Conservation (phyloP, 2,113 vertebrate species). For the Diadophis punctatus region DNA sequence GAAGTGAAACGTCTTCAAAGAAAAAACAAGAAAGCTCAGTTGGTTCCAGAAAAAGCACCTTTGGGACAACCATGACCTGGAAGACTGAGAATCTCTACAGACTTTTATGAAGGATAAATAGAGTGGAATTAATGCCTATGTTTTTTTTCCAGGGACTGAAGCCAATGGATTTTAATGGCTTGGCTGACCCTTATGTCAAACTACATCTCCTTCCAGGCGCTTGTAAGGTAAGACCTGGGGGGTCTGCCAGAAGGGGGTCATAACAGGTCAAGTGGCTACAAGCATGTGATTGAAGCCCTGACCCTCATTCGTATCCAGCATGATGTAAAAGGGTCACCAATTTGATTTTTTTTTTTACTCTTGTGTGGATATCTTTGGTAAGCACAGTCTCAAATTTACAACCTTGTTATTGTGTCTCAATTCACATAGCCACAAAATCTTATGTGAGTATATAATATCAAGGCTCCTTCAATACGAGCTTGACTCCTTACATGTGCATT, state of each 20-base stretch:
- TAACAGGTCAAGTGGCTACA: background rate
- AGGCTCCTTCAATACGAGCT: background rate
- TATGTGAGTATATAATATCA: background rate
- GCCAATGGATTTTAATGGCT: slow-evolving; percentile 88
- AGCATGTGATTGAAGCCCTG: background rate
- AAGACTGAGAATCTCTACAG: too few species aligned
- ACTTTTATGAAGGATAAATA: background rate
- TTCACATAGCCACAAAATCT: background rate
- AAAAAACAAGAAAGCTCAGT: too few species aligned
- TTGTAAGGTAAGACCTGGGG: slow-evolving; percentile 74
- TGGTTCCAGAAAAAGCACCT: too few species aligned
- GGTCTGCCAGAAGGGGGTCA: background rate
- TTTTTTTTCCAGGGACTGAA: slow-evolving; percentile 75
- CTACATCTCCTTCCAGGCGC: slow-evolving; percentile 86
- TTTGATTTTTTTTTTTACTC: background rate
- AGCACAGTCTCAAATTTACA: background rate
- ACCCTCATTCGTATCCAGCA: background rate
- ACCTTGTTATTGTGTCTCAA: too few species aligned
- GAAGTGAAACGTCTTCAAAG: too few species aligned
- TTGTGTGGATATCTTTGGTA: background rate
- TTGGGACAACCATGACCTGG: too few species aligned
- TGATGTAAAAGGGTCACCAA: background rate
- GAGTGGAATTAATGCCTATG: background rate
- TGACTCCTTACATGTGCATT: background rate
- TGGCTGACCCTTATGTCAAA: slow-evolving; percentile 87